phyloP scores from a whole-genome alignment of 2,797 vertebrate genomes.

The Lacerta bilineata region DNA sequence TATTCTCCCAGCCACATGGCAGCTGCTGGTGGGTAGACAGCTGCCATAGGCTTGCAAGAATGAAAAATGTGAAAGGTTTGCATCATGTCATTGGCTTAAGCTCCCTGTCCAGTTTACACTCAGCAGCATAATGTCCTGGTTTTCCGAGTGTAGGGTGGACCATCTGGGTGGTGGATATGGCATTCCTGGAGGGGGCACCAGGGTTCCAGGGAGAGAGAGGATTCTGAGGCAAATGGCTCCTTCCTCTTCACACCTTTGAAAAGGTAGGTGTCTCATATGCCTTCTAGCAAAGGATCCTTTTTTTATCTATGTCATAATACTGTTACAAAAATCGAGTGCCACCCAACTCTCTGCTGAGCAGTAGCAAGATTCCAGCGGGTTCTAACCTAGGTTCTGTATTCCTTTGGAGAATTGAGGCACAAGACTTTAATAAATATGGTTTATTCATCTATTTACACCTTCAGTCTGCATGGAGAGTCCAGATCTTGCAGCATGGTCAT shows the following conservation, averaged over 20 bases:
- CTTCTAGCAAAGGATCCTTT: background rate
- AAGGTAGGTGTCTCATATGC: background rate
- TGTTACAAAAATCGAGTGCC: no score
- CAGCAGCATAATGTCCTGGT: background rate
- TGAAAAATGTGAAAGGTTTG: background rate
- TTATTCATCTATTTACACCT: no score
- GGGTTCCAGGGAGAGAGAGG: no score
- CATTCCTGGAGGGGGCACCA: background rate
- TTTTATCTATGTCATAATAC: background rate
- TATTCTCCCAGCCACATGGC: background rate
- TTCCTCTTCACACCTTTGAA: background rate
- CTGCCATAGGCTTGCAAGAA: background rate
- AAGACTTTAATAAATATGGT: no score
- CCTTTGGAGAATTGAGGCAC: no score
- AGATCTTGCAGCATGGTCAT: no score
- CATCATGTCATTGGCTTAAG: background rate
- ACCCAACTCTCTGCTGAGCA: no score
- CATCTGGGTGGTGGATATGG: background rate
- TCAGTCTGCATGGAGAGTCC: no score
- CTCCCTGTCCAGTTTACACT: background rate
- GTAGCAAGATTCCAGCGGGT: no score
- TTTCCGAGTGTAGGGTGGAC: background rate
- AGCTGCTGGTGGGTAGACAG: background rate
- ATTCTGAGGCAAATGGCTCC: background rate
- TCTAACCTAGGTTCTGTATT: no score